A percentile compares a stretch with the other conserved stretches of the same genome.
These are phyloP conservation scores for Lucifuga dentata DNA, from an alignment of 2,113 vertebrate genomes.

Conservation along the genomic window DNA sequence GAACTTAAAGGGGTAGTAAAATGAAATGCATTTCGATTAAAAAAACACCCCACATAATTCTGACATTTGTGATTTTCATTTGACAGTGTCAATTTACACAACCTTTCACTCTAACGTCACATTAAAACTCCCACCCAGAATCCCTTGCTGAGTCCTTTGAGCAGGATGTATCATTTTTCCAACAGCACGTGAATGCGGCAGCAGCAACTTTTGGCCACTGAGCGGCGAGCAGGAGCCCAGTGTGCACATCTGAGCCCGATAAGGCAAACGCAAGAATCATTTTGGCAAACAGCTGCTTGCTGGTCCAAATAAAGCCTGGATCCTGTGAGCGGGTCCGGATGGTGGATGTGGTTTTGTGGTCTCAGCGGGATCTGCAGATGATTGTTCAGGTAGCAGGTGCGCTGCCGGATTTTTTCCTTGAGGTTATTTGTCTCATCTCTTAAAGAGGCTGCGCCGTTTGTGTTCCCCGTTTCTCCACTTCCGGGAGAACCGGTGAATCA, in stretches of 20 bases:
- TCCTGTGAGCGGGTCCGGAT: background rate
- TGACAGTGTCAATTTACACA: too few species aligned
- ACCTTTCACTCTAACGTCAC: too few species aligned
- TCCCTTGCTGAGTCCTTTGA: too few species aligned
- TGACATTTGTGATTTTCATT: too few species aligned
- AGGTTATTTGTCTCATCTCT: background rate
- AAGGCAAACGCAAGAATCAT: background rate
- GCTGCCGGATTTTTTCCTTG: background rate
- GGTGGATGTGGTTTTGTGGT: too few species aligned
- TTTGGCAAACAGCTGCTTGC: rapidly evolving
- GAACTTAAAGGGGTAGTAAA: too few species aligned
- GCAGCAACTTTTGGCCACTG: slow-evolving; percentile 5
- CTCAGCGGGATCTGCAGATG: background rate
- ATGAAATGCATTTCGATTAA: too few species aligned
- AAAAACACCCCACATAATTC: too few species aligned
- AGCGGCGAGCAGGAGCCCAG: slow-evolving; percentile 1
- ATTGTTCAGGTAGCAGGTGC: slow-evolving; percentile 35
- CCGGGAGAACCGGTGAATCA: slow-evolving; percentile 59
- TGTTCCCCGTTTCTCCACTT: slow-evolving; percentile 63
- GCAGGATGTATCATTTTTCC: slow-evolving; percentile 9
- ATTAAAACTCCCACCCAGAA: too few species aligned
- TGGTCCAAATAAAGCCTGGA: background rate
- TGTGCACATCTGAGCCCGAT: slow-evolving; percentile 15
- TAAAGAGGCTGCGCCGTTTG: slow-evolving; percentile 12
- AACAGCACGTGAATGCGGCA: slow-evolving; percentile 52